Conservation (phyloP, 2,113 vertebrate species). For the Ceyx cyanopectus region DNA sequence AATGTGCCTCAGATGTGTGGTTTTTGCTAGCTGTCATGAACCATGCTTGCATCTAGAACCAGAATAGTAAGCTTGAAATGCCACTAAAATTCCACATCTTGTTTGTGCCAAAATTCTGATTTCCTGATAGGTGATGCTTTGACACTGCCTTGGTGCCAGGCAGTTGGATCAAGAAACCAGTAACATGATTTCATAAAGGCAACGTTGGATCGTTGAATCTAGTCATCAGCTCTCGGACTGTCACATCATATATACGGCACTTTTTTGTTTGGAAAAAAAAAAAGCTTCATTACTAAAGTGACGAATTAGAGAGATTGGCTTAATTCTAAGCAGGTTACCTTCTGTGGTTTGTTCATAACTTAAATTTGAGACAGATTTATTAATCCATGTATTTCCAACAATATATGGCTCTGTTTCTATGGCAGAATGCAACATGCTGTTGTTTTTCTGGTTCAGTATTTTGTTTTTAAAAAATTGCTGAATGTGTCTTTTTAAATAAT, state of each 20-base stretch:
- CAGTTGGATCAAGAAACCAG: background rate
- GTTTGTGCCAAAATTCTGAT: background rate
- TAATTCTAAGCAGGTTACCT: background rate
- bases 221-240: background rate
- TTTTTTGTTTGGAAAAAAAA: background rate
- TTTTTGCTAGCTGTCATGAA: background rate
- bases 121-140: background rate
- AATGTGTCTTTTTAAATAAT: background rate
- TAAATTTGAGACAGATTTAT: background rate
- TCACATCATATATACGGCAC: background rate
- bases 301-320: background rate
- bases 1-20: background rate
- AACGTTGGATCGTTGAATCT: background rate
- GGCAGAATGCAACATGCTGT: background rate
- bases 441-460: conserved; percentile 7
- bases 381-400: conserved; percentile 2
- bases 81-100: background rate
- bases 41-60: background rate
- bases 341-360: background rate
- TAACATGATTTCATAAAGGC: background rate
- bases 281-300: background rate
- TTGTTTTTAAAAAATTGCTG: background rate
- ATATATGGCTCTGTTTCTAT: background rate
- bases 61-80: background rate
- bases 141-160: background rate